Base-by-base conservation (phyloP, 1,140 invertebrate species). In the Atta colombica region DNA sequence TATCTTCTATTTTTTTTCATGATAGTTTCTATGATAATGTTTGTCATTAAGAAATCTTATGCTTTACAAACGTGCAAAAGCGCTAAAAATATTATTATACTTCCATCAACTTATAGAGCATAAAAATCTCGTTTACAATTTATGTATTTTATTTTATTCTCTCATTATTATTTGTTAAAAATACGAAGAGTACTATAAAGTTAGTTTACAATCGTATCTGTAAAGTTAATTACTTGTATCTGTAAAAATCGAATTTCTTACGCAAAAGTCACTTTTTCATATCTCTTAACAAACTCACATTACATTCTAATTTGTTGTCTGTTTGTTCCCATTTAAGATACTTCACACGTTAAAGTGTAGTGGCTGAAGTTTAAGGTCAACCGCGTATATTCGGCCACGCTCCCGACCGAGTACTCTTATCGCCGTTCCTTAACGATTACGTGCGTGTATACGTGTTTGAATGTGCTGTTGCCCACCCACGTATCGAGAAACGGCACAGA, bases 321-420 rank as follows among this genome's bases (percentile, higher is more conserved):
- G 2, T 3, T 72, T 3, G 63, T 60, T 4, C 21, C 18, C 78
- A n/a, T 61, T 74, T 45, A 16, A 16, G 68, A 3, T 28, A 63
- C 55, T 75, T 28, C 39, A 35, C 69, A 49, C 66, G 18, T 35
- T 75, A 45, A 45, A 45, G 10, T 10, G 8, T 45, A 45, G 39
- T 45, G 55, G 21, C 18, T 91, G 87, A 91, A 91, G 90, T 91
- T 91, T 91, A 91, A 91, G 90, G 90, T 91, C 89, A 91, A 66
- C 69, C 61, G 51, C 81, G 51, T 65, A 81, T 87, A 87, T 90
- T 90, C 60, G 78, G 53, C 77, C 49, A 58, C 78, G 87, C 55
- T 74, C 18, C 69, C 69, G 14, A 61, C 16, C 66, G 72, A 90
- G 82, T 72, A 69, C 18, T 68, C 65, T 81, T 87, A 74, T 86